Evolutionary conservation across 1,140 invertebrate genomes (phyloP).

Genomic region (Trinorchestia longiramus): DNA sequence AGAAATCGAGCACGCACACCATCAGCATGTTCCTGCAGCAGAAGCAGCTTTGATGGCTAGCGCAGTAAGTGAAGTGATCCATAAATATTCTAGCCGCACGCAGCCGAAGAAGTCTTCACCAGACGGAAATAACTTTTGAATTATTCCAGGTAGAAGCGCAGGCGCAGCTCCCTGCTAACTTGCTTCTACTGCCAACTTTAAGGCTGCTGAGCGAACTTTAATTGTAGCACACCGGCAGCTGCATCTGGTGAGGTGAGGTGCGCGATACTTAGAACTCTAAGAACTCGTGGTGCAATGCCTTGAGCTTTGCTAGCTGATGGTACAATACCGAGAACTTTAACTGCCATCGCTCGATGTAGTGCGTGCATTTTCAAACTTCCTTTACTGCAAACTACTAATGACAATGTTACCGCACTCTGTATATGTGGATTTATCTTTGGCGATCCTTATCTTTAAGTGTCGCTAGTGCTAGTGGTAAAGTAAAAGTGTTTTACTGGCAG

Average conservation of each 20-base stretch:
- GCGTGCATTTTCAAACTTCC: no score
- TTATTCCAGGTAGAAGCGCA: background rate
- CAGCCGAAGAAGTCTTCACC: background rate
- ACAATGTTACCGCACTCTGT: no score
- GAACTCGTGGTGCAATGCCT: no score
- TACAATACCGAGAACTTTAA: no score
- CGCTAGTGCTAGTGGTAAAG: no score
- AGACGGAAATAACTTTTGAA: background rate
- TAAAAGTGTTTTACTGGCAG: no score
- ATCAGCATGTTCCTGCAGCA: background rate
- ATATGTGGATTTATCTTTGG: no score
- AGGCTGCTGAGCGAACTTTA: background rate
- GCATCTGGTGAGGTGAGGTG: background rate
- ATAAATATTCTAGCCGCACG: background rate
- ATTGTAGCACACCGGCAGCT: background rate
- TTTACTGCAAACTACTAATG: no score
- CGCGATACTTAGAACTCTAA: no score
- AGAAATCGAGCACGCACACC: background rate
- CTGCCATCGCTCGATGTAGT: no score
- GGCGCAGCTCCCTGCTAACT: background rate
- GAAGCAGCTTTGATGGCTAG: background rate
- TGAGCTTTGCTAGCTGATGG: no score
- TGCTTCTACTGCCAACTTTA: background rate
- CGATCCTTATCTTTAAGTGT: no score
- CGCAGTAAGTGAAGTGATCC: background rate